Conservation (phyloP, 1,140 invertebrate genomes). For the Fopius arisanus region DNA sequence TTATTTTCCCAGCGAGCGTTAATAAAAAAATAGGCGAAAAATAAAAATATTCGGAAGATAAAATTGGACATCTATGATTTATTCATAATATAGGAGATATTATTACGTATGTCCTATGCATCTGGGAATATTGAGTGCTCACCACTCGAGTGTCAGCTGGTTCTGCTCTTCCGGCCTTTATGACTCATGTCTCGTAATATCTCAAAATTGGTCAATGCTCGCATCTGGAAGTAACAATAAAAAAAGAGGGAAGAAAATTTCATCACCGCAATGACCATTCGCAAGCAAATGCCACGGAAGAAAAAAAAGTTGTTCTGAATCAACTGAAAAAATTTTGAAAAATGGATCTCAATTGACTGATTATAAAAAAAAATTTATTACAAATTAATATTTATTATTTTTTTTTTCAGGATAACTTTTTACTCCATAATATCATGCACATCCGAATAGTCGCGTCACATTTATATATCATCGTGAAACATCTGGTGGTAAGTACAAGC, state of each 20-base stretch:
- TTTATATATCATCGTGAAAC: not conserved
- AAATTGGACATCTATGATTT: constrained; percentile 14
- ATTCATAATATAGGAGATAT: constrained; percentile 18
- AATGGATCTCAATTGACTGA: no score
- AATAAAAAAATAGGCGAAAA: no score
- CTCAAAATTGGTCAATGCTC: constrained; percentile 26
- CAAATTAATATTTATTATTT: not conserved
- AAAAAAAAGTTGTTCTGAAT: no score
- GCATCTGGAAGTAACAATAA: constrained; percentile 33
- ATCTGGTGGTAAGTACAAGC: not conserved
- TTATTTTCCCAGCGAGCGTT: no score
- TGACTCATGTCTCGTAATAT: constrained; percentile 35
- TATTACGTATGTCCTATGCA: not conserved
- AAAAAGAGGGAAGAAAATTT: not conserved
- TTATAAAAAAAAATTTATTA: no score
- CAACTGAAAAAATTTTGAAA: no score
- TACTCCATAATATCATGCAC: not conserved
- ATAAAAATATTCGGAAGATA: not conserved
- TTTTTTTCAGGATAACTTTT: not conserved
- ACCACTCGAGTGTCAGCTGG: constrained; percentile 39
- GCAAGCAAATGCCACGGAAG: not conserved
- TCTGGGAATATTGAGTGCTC: constrained; percentile 11
- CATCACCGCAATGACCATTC: not conserved
- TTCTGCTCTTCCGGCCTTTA: constrained; percentile 30
- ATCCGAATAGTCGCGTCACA: not conserved